Conservation (phyloP, 35 echinoderm and acorn worm species). For the Lytechinus pictus region DNA sequence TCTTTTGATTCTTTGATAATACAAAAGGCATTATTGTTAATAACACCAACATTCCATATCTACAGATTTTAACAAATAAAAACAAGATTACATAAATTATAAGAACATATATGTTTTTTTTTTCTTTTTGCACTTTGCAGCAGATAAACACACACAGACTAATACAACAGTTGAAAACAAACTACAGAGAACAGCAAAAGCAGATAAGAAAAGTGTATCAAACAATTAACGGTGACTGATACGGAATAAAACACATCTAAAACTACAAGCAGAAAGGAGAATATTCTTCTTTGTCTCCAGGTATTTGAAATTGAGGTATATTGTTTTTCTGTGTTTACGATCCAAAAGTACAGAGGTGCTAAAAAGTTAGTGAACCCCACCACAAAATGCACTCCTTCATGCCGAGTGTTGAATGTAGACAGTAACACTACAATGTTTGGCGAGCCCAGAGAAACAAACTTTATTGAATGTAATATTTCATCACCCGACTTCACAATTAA, state of each 20-base stretch:
- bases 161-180: not conserved
- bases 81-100: conserved; percentile 17
- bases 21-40: conserved; percentile 26
- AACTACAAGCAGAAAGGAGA: not conserved
- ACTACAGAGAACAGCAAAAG: not conserved
- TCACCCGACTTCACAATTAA: too few relatives aligned
- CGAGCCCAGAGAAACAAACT: too few relatives aligned
- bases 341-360: too few relatives aligned
- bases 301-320: too few relatives aligned
- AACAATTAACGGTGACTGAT: not conserved
- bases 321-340: too few relatives aligned
- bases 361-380: too few relatives aligned
- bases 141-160: conserved; percentile 21
- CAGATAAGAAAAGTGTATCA: not conserved
- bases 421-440: too few relatives aligned
- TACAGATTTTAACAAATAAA: conserved; percentile 38
- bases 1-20: conserved; percentile 14
- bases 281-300: too few relatives aligned
- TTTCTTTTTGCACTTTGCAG: conserved; percentile 31
- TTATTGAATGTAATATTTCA: too few relatives aligned
- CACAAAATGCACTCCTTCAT: too few relatives aligned
- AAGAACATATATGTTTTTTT: not conserved
- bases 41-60: conserved; percentile 6
- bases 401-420: too few relatives aligned
- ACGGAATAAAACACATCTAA: not conserved